Conservation (phyloP, 35 echinoderm and acorn worm species). For the Eucidaris tribuloides region DNA sequence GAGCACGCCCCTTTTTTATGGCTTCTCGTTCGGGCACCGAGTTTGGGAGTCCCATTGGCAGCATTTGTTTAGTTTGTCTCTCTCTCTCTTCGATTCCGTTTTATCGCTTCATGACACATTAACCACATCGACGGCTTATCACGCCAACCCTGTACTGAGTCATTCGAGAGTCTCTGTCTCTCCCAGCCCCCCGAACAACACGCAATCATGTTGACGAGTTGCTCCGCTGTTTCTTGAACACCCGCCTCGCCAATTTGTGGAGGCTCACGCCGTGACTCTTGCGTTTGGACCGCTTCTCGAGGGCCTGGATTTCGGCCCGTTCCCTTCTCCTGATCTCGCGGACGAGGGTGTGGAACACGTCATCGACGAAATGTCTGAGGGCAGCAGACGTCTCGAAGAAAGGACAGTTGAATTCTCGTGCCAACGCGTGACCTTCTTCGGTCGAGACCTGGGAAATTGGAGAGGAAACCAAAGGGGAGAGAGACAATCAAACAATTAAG, state of each 20-base stretch:
- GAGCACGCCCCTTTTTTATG: too few relatives aligned
- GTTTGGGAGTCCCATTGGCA: too few relatives aligned
- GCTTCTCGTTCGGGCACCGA: too few relatives aligned
- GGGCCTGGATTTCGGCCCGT: slow-evolving; percentile 71
- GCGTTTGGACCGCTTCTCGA: slow-evolving; percentile 84
- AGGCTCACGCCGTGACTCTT: slow-evolving; percentile 76
- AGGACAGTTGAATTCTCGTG: slow-evolving; percentile 93
- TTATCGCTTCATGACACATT: too few relatives aligned
- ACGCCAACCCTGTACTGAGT: too few relatives aligned
- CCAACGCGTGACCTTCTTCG: slow-evolving; percentile 94
- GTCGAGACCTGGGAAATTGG: slow-evolving; percentile 52
- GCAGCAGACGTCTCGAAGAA: slow-evolving; percentile 99
- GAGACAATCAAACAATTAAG: too few relatives aligned
- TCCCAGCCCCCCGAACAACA: too few relatives aligned
- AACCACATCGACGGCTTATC: too few relatives aligned
- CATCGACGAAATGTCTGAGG: slow-evolving; percentile 95
- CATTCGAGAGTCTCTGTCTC: too few relatives aligned
- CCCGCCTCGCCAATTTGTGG: slow-evolving; percentile 60
- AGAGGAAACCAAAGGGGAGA: neutral
- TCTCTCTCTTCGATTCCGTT: too few relatives aligned
- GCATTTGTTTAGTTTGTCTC: too few relatives aligned
- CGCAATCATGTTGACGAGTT: slow-evolving; percentile 59
- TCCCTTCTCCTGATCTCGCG: slow-evolving; percentile 94
- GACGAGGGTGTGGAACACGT: slow-evolving; percentile 97
- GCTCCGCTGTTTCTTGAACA: slow-evolving; percentile 74